Evolutionary conservation across 2,113 vertebrate genomes (phyloP).

Genomic region (Falcunculus frontatus): DNA sequence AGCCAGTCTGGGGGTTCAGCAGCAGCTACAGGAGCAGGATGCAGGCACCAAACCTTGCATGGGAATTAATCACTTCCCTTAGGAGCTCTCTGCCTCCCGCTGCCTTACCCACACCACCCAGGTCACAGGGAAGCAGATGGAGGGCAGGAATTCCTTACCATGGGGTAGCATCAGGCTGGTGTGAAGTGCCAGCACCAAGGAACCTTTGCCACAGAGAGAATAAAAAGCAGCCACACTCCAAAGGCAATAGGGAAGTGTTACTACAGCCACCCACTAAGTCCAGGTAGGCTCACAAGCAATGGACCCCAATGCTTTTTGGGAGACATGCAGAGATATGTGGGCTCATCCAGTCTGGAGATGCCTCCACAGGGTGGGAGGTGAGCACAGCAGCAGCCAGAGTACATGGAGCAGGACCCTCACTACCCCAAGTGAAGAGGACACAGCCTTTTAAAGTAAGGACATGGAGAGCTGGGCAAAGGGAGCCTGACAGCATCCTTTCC

Average conservation of each 20-base stretch:
- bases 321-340: not conserved
- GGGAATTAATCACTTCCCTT: not conserved
- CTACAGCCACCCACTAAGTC: not conserved
- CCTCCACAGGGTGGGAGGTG: not conserved
- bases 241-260: not conserved
- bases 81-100: fast-evolving
- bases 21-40: fast-evolving
- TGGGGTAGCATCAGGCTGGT: not conserved
- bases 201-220: not conserved
- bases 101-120: not conserved
- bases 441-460: not conserved
- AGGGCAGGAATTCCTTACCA: not conserved
- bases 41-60: not conserved
- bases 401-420: not conserved
- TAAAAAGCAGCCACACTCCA: not conserved
- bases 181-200: not conserved
- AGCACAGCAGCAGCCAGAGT: not conserved
- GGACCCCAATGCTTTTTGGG: fast-evolving
- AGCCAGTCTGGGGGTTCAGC: not conserved
- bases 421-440: not conserved
- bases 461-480: not conserved
- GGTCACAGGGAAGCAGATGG: not conserved
- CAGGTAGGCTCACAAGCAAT: not conserved
- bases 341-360: not conserved
- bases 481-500: not conserved